These are phyloP conservation scores for Rhagoletis zephyria DNA, from an alignment of 1,140 invertebrate species.

Conservation along the genomic window DNA sequence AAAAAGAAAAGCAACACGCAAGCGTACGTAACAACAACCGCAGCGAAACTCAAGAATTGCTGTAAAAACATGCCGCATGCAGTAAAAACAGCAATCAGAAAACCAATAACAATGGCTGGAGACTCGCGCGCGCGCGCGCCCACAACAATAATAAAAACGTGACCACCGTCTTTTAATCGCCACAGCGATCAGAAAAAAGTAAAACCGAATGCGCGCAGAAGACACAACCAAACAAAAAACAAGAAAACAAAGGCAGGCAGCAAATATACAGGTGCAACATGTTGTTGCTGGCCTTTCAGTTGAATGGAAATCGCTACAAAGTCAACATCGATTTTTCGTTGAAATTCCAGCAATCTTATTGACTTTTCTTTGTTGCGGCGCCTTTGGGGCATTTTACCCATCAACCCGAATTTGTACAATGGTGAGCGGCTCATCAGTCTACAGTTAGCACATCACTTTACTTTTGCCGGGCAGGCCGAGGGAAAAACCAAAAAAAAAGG, in stretches of 20 bases:
- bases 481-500: not conserved
- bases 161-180: constrained; percentile 33
- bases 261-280: not conserved
- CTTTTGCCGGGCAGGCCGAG: not conserved
- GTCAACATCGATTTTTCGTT: constrained; percentile 19
- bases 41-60: not conserved
- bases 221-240: not conserved
- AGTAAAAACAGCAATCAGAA: constrained; percentile 32
- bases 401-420: not conserved
- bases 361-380: not conserved
- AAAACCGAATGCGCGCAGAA: not conserved
- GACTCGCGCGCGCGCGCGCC: not conserved
- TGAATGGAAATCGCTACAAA: constrained; percentile 17
- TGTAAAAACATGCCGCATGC: constrained; percentile 29
- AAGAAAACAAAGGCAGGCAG: not conserved
- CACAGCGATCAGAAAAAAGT: not conserved
- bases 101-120: constrained; percentile 29
- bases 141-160: constrained; percentile 40
- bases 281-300: not conserved
- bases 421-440: not conserved
- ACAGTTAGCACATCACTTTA: not conserved
- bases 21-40: not conserved
- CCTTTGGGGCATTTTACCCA: not conserved
- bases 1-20: not conserved
- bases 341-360: not conserved